These are phyloP conservation scores for Agrotis puta DNA, from an alignment of 2,888 invertebrate species.

Conservation along the genomic window DNA sequence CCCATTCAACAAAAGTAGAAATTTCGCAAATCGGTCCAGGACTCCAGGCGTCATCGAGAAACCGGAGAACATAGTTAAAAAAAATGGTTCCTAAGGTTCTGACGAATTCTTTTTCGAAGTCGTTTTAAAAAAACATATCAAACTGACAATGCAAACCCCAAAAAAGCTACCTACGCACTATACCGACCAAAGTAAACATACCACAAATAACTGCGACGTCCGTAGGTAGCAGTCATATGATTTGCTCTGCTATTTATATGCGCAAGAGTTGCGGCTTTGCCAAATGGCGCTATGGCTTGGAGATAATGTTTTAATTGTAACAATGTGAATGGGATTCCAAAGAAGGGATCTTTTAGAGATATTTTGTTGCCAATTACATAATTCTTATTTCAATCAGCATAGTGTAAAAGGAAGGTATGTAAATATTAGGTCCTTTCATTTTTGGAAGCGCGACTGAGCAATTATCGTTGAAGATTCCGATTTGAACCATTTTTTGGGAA, in stretches of 20 bases:
- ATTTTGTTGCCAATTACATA: neutral
- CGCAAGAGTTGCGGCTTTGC: constrained; percentile 46
- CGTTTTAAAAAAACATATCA: neutral
- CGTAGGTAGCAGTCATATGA: constrained; percentile 68
- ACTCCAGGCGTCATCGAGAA: too few relatives aligned
- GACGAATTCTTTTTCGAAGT: too few relatives aligned
- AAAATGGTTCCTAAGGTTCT: too few relatives aligned
- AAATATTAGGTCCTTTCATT: neutral
- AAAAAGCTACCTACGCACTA: neutral
- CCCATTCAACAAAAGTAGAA: too few relatives aligned
- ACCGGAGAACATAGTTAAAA: too few relatives aligned
- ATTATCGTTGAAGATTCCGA: neutral
- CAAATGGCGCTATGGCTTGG: constrained; percentile 65
- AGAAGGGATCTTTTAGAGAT: neutral
- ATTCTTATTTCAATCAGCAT: too few relatives aligned
- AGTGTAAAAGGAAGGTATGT: neutral
- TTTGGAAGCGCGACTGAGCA: neutral
- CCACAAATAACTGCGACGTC: constrained; percentile 38
- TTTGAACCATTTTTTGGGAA: neutral
- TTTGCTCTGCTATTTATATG: constrained; percentile 60
- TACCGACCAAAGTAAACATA: constrained; percentile 29
- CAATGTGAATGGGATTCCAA: constrained; percentile 17
- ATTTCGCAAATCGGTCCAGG: too few relatives aligned
- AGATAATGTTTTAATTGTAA: constrained; percentile 4
- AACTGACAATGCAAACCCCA: neutral